Conservation (phyloP, 2,797 vertebrate genomes). For the Sebastes steindachneri region DNA sequence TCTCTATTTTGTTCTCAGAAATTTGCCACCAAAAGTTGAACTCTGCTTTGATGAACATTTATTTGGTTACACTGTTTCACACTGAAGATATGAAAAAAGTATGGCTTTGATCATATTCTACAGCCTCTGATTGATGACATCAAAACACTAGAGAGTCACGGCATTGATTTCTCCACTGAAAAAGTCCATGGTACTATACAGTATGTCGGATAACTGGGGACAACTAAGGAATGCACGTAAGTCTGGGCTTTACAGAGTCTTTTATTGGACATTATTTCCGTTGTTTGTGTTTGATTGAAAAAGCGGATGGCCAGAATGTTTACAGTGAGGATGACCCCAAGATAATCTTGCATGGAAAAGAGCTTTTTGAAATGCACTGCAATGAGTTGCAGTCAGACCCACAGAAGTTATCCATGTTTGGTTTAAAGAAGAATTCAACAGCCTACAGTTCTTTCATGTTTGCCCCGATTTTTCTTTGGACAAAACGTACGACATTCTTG, state of each 20-base stretch:
- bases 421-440: background rate
- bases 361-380: constrained; percentile 23
- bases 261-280: constrained; percentile 12
- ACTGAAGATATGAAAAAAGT: background rate
- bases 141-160: background rate
- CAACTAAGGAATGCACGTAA: constrained; percentile 3
- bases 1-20: constrained; percentile 3
- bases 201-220: no score
- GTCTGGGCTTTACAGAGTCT: constrained; percentile 16
- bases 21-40: background rate
- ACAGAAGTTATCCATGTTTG: background rate
- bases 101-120: no score
- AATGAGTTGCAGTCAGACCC: constrained; percentile 9
- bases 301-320: no score
- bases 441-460: constrained; percentile 7
- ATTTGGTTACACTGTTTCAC: constrained; percentile 26
- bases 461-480: constrained; percentile 23
- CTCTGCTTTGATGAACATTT: constrained; percentile 18
- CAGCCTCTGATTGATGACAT: background rate
- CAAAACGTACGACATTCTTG: constrained; percentile 16
- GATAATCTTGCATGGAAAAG: constrained; percentile 4
- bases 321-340: background rate
- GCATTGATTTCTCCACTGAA: no score
- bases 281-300: background rate
- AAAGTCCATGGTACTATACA: no score